Evolutionary conservation across 2,888 invertebrate species (phyloP).

Genomic region (Xylota segnis): DNA sequence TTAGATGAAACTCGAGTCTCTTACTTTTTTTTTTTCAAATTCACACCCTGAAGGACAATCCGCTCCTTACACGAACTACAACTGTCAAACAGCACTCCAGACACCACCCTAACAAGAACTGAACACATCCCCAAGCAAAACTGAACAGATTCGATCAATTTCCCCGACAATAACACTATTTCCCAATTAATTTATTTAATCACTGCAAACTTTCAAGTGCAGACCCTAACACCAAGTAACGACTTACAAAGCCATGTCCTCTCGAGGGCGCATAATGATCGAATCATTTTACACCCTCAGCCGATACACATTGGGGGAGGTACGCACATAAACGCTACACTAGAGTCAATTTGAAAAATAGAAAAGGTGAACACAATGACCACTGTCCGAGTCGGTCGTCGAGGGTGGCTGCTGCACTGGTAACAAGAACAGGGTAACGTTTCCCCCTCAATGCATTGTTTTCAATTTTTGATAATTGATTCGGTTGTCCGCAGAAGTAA

Average conservation of each 20-base stretch:
- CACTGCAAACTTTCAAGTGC: constrained; percentile 66
- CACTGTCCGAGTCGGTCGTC: constrained; percentile 33
- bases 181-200: constrained; percentile 70
- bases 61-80: too few species aligned
- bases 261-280: constrained; percentile 68
- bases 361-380: constrained; percentile 67
- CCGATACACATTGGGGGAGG: constrained; percentile 32
- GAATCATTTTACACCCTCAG: constrained; percentile 65
- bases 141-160: constrained; percentile 59
- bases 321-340: background rate
- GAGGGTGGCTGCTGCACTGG: constrained; percentile 53
- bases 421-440: constrained; percentile 13
- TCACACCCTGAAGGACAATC: too few species aligned
- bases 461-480: constrained; percentile 77
- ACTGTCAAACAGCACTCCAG: too few species aligned
- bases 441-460: constrained; percentile 61
- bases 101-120: constrained; percentile 5
- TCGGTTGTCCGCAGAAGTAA: constrained; percentile 66
- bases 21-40: too few species aligned
- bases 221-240: constrained; percentile 46
- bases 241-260: constrained; percentile 42
- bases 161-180: constrained; percentile 44
- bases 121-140: constrained; percentile 27
- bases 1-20: too few species aligned
- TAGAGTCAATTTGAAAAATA: constrained; percentile 31